phyloP scores from a whole-genome alignment of 92 coral and sea anemone species.

The Virgularia gustaviana region DNA sequence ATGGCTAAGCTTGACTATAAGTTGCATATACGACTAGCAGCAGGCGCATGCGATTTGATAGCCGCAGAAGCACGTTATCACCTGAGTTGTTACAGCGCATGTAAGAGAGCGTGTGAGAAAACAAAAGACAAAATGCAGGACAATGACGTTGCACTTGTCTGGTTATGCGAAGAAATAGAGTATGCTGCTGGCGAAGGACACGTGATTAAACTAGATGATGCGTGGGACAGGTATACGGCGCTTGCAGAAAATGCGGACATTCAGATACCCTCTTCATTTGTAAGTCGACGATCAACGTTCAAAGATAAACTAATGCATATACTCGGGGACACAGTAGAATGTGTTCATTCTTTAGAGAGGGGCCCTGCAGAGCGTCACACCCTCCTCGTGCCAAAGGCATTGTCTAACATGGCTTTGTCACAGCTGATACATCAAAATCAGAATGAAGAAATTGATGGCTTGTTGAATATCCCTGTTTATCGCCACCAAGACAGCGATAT shows the following conservation, averaged over 20 bases:
- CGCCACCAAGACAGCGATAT: neutral
- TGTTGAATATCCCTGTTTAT: neutral
- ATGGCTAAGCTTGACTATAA: constrained; percentile 41
- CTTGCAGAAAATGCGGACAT: constrained; percentile 45
- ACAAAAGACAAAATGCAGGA: constrained; percentile 28
- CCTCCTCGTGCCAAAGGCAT: neutral
- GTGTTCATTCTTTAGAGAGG: constrained; percentile 42
- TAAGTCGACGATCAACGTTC: constrained; percentile 51
- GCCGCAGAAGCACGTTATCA: constrained; percentile 51
- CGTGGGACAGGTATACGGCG: constrained; percentile 50
- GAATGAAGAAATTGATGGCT: constrained; percentile 1
- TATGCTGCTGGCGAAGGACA: constrained; percentile 57
- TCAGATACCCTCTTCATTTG: constrained; percentile 29
- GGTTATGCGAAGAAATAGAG: constrained; percentile 54
- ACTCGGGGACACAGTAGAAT: constrained; percentile 38
- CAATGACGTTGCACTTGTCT: constrained; percentile 49
- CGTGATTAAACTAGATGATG: constrained; percentile 56
- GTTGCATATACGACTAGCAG: constrained; percentile 41
- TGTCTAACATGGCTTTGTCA: neutral
- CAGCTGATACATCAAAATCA: constrained; percentile 2
- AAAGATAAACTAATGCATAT: constrained; percentile 44
- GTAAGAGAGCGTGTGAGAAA: constrained; percentile 35
- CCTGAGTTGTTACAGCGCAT: constrained; percentile 40
- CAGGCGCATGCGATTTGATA: constrained; percentile 53
- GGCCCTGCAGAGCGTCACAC: constrained; percentile 42